A percentile compares a stretch with the other conserved stretches of the same genome.
phyloP scores from a whole-genome alignment of 2,888 invertebrate species.

The Sinotaia quadrata region DNA sequence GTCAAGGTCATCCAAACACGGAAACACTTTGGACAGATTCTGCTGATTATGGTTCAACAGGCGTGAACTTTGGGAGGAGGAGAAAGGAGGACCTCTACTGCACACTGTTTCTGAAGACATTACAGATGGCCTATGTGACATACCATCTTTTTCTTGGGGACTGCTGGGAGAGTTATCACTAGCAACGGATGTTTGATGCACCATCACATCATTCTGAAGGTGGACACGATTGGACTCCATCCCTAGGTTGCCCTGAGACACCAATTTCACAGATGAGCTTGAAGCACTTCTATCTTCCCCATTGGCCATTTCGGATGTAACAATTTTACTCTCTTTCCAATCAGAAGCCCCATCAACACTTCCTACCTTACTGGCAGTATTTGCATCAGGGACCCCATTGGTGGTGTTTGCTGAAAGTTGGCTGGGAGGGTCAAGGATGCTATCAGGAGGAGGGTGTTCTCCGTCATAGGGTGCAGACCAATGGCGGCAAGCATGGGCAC shows the following conservation, averaged over 20 bases:
- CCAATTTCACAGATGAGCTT: not conserved
- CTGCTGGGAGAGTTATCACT: not conserved
- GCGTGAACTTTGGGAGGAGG: not conserved
- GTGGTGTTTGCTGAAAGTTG: not conserved
- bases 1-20: slow-evolving; percentile 44
- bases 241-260: slow-evolving; percentile 22
- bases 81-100: slow-evolving; percentile 10
- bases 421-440: slow-evolving; percentile 28
- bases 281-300: not conserved
- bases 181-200: too few relatives aligned
- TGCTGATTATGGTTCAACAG: not conserved
- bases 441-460: slow-evolving; percentile 71
- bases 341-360: not conserved
- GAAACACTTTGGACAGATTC: slow-evolving; percentile 34
- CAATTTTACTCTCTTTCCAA: not conserved
- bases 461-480: slow-evolving; percentile 89
- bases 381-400: not conserved
- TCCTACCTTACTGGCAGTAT: not conserved
- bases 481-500: slow-evolving; percentile 81
- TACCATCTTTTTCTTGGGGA: not conserved
- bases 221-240: not conserved
- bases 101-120: not conserved
- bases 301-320: not conserved
- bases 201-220: too few relatives aligned
- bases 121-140: not conserved